Evolutionary conservation across 2,888 invertebrate species (phyloP).

Genomic region (Galerucella calmariensis): DNA sequence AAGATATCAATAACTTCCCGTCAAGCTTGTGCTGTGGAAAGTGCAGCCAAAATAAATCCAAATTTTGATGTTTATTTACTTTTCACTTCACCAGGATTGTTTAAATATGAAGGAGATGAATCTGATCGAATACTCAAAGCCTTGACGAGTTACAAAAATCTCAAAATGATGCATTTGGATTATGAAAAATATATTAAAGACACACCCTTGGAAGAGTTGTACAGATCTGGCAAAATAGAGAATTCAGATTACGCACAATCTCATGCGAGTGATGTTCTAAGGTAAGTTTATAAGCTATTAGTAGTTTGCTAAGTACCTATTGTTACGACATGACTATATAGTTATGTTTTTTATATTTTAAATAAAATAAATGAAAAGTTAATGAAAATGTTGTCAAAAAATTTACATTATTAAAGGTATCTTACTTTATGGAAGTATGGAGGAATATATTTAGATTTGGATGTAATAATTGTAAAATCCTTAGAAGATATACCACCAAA

Average conservation of each 20-base stretch:
- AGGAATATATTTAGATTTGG: constrained; percentile 81
- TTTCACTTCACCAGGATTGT: constrained; percentile 65
- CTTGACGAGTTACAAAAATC: constrained; percentile 66
- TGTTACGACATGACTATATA: too few relatives aligned
- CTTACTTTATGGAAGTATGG: constrained; percentile 79
- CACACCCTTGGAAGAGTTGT: constrained; percentile 71
- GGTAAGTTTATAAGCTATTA: constrained; percentile 44
- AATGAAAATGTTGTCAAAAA: too few relatives aligned
- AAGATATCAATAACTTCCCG: constrained; percentile 67
- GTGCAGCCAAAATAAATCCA: constrained; percentile 73
- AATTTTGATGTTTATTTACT: constrained; percentile 69
- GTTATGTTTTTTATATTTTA: too few relatives aligned
- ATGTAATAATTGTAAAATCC: constrained; percentile 75
- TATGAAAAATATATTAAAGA: constrained; percentile 67
- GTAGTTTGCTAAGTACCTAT: too few relatives aligned
- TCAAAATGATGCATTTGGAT: constrained; percentile 67
- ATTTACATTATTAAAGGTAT: constrained; percentile 61
- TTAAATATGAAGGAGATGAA: constrained; percentile 51
- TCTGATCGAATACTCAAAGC: constrained; percentile 60
- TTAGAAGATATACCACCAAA: constrained; percentile 69
- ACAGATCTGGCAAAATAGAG: constrained; percentile 65
- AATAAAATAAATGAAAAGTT: too few relatives aligned
- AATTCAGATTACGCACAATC: constrained; percentile 69
- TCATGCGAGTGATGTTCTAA: constrained; percentile 74
- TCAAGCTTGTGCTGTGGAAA: constrained; percentile 77